A percentile compares a stretch with the other conserved stretches of the same genome.
phyloP scores from a whole-genome alignment of 2,797 vertebrate species.

The Hylomyscus alleni region DNA sequence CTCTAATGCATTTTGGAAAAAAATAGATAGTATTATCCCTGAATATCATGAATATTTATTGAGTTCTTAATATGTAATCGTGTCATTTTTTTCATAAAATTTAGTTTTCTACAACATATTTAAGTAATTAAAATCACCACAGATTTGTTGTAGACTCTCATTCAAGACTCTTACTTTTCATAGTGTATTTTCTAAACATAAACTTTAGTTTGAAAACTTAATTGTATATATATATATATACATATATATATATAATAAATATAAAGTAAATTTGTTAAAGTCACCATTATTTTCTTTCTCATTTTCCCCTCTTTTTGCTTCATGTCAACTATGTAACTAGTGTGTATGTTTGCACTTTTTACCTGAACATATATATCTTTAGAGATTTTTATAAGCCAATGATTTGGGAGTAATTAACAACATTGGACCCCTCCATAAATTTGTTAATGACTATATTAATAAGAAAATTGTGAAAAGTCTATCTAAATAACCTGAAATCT shows the following conservation, averaged over 20 bases:
- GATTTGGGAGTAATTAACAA: not conserved
- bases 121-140: not conserved
- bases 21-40: not conserved
- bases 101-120: not conserved
- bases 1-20: not conserved
- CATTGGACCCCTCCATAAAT: not conserved
- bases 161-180: not conserved
- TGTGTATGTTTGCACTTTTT: not conserved
- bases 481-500: not conserved
- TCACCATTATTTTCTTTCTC: not conserved
- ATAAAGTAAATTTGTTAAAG: not conserved
- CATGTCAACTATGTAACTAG: not conserved
- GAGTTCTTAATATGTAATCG: not conserved
- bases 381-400: not conserved
- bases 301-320: not conserved
- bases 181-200: not conserved
- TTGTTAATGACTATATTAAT: not conserved
- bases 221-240: not conserved
- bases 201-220: not conserved
- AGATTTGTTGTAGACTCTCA: not conserved
- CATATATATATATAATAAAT: not conserved
- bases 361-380: not conserved
- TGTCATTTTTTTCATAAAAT: slow-evolving; percentile 32
- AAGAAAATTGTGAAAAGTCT: not conserved
- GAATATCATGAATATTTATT: not conserved